Conservation (phyloP, 64 coral and sea anemone genomes). For the Acropora yongei region DNA sequence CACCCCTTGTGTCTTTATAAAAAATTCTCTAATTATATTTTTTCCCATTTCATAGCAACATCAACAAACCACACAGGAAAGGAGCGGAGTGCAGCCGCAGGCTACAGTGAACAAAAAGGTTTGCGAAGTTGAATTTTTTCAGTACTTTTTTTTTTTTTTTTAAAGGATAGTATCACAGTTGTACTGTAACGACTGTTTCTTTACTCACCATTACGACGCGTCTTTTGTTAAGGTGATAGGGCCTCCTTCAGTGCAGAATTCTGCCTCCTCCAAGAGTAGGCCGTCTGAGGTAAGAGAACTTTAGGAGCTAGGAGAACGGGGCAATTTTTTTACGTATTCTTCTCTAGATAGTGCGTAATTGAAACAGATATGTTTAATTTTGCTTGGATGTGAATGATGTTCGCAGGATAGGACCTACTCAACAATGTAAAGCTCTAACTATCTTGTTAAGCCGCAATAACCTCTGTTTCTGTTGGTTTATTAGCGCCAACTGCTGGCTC, state of each 20-base stretch:
- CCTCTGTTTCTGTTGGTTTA: background rate
- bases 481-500: background rate
- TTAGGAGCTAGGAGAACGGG: background rate
- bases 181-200: background rate
- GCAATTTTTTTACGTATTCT: too few species aligned
- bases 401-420: too few species aligned
- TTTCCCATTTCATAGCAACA: background rate
- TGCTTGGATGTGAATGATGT: too few species aligned
- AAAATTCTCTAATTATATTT: too few species aligned
- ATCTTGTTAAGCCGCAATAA: background rate
- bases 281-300: slow-evolving; percentile 21
- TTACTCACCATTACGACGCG: background rate
- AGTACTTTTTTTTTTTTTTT: background rate
- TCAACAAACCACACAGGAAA: background rate
- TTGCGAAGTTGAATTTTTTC: background rate
- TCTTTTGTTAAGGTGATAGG: background rate
- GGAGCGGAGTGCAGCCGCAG: background rate
- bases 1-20: too few species aligned
- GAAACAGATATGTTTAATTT: background rate
- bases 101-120: background rate
- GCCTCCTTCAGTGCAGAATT: background rate
- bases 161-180: background rate
- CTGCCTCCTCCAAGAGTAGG: background rate
- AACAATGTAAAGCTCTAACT: too few species aligned
- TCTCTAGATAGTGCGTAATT: too few species aligned